Conservation (phyloP, 1,140 invertebrate species). For the Bombus cullumanus region DNA sequence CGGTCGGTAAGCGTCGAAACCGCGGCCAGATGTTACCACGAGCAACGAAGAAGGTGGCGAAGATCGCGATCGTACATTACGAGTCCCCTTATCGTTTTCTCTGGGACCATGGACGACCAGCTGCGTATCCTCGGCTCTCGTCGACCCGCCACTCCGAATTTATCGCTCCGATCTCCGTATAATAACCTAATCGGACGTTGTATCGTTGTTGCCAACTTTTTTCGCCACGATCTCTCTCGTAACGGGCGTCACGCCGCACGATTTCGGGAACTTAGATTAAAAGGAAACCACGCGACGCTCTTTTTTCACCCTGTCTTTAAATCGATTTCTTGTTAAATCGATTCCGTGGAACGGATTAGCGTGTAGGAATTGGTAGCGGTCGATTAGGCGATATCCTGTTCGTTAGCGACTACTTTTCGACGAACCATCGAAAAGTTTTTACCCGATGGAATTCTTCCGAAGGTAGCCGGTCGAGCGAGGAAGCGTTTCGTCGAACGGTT, state of each 20-base stretch:
- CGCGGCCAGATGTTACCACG: constrained; percentile 67
- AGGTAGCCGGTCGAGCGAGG: constrained; percentile 1
- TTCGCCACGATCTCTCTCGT: constrained; percentile 10
- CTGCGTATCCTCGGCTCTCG: constrained; percentile 46
- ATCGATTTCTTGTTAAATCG: constrained; percentile 22
- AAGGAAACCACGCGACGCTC: too few relatives aligned
- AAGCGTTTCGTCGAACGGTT: constrained; percentile 40
- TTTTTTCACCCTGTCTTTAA: too few relatives aligned
- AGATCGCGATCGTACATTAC: constrained; percentile 66
- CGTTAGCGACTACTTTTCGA: not conserved
- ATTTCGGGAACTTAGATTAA: not conserved
- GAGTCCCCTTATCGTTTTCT: constrained; percentile 46
- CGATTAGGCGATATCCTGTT: not conserved
- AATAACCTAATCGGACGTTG: constrained; percentile 60
- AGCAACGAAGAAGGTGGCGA: constrained; percentile 32
- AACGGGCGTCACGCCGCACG: not conserved
- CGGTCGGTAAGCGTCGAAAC: constrained; percentile 64
- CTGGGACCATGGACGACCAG: constrained; percentile 51
- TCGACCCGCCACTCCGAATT: constrained; percentile 30
- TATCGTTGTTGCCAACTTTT: constrained; percentile 52
- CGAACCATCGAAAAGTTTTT: not conserved
- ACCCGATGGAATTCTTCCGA: not conserved
- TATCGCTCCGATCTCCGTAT: constrained; percentile 58
- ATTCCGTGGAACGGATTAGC: constrained; percentile 11
- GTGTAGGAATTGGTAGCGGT: not conserved